These are phyloP conservation scores for Cephus sareptanus DNA, from an alignment of 2,888 invertebrate genomes.

Conservation along the genomic window DNA sequence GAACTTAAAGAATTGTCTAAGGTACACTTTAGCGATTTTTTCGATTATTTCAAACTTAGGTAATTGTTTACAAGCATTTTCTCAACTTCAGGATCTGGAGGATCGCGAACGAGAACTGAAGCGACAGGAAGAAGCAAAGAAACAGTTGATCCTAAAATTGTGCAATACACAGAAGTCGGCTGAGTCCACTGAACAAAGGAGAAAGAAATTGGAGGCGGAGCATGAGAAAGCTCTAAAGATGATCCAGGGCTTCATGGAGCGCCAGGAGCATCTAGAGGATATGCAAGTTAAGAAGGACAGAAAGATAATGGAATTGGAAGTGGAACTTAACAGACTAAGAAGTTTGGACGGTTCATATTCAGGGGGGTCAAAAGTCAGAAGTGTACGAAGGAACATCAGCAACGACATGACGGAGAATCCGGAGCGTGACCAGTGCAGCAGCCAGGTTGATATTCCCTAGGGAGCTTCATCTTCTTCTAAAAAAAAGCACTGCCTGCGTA, in stretches of 20 bases:
- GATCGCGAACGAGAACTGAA: slow-evolving; percentile 51
- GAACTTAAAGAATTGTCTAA: slow-evolving; percentile 44
- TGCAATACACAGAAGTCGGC: slow-evolving; percentile 50
- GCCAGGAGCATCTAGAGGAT: slow-evolving; percentile 69
- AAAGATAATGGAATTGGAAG: slow-evolving; percentile 52
- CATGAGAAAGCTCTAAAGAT: slow-evolving; percentile 70
- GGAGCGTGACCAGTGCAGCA: slow-evolving; percentile 53
- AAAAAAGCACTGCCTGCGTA: neutral
- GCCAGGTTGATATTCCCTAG: slow-evolving; percentile 50
- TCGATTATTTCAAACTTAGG: neutral
- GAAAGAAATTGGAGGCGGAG: slow-evolving; percentile 68
- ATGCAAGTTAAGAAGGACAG: slow-evolving; percentile 55
- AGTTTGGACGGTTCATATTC: slow-evolving; percentile 4
- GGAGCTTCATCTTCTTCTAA: neutral
- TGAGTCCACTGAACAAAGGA: slow-evolving; percentile 47
- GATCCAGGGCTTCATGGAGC: slow-evolving; percentile 71
- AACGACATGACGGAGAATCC: slow-evolving; percentile 46
- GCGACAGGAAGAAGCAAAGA: slow-evolving; percentile 55
- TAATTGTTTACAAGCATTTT: slow-evolving; percentile 3
- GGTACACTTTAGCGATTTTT: slow-evolving; percentile 32
- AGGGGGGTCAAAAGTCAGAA: slow-evolving; percentile 3
- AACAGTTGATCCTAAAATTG: slow-evolving; percentile 54
- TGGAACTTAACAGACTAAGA: slow-evolving; percentile 37
- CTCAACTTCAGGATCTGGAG: slow-evolving; percentile 49
- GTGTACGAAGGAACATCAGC: slow-evolving; percentile 39